These are phyloP conservation scores for Plectropomus leopardus DNA, from an alignment of 2,113 vertebrate genomes.

Conservation along the genomic window DNA sequence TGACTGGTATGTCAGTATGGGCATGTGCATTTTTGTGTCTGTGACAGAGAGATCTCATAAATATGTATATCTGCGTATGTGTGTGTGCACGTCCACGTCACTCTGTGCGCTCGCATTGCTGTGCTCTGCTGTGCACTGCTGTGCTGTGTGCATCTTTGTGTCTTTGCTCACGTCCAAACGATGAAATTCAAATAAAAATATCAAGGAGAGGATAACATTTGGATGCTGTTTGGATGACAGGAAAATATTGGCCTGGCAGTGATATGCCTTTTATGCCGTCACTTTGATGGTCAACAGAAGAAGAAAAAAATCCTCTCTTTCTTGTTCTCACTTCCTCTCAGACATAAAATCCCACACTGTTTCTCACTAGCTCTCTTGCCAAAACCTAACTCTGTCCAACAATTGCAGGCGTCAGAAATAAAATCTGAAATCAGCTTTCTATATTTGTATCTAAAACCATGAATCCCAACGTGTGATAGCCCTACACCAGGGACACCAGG, in stretches of 20 bases:
- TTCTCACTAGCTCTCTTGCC: conserved; percentile 28
- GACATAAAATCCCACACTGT: conserved; percentile 20
- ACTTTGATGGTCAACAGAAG: conserved; percentile 65
- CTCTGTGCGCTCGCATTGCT: not conserved
- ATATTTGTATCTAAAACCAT: not conserved
- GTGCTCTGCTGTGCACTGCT: not conserved
- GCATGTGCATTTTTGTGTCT: not conserved
- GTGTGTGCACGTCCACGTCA: conserved; percentile 1
- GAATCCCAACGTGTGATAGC: not conserved
- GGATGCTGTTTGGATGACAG: conserved; percentile 60
- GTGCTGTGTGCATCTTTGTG: conserved; percentile 13
- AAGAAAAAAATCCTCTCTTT: conserved; percentile 9
- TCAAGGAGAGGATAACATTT: conserved; percentile 53
- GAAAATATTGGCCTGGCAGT: conserved; percentile 58
- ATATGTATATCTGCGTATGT: conserved; percentile 33
- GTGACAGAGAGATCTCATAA: conserved; percentile 33
- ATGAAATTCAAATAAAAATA: conserved; percentile 55
- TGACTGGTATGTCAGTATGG: conserved; percentile 1
- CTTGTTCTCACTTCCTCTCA: conserved; percentile 46
- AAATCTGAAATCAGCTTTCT: conserved; percentile 11
- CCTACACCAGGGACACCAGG: not conserved
- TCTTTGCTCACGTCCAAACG: conserved; percentile 18
- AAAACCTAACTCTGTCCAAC: conserved; percentile 11
- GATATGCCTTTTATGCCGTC: conserved; percentile 66
- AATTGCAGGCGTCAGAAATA: conserved; percentile 12